Evolutionary conservation across 92 coral and sea anemone species (phyloP).

Genomic region (Epizoanthus rinbou): DNA sequence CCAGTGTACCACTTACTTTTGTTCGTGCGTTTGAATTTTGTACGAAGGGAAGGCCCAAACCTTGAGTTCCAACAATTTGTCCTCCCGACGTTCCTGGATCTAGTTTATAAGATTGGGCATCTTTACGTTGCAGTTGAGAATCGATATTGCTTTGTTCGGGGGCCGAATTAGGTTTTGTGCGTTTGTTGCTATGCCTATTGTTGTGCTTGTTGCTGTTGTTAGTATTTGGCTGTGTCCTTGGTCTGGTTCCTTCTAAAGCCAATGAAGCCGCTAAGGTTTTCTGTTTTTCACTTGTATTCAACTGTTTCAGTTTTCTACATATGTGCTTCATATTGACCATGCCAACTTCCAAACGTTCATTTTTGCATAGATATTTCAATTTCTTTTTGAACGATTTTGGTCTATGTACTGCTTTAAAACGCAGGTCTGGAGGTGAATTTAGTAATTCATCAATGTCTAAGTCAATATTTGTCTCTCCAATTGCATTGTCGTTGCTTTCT

Average conservation of each 20-base stretch:
- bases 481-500: background rate
- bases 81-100: background rate
- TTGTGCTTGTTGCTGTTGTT: background rate
- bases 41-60: background rate
- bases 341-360: background rate
- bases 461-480: background rate
- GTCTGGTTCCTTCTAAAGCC: no score
- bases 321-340: background rate
- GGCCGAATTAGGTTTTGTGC: background rate
- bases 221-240: no score
- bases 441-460: background rate
- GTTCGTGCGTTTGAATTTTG: background rate
- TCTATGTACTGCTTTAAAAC: background rate
- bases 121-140: background rate
- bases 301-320: slow-evolving; percentile 1
- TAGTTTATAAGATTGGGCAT: background rate
- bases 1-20: background rate
- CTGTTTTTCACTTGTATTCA: background rate
- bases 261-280: background rate
- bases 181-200: background rate
- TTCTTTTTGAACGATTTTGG: background rate
- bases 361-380: background rate
- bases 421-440: background rate
- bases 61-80: background rate
- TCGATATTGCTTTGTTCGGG: background rate